These are phyloP conservation scores for Orchestes rusci DNA, from an alignment of 2,888 invertebrate genomes.

Conservation along the genomic window DNA sequence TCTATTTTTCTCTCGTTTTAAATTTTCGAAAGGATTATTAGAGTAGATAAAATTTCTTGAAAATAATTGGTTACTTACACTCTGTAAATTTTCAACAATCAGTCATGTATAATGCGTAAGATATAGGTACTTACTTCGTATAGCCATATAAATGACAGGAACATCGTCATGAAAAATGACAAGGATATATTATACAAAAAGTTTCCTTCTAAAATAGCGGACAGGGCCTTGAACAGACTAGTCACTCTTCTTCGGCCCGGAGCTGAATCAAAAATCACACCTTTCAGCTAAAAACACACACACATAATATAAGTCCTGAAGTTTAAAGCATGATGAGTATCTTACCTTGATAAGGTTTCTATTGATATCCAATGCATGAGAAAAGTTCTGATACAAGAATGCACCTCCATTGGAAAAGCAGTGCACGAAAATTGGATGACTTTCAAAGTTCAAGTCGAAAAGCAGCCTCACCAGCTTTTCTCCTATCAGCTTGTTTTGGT, in stretches of 20 bases:
- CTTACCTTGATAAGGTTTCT: slow-evolving; percentile 49
- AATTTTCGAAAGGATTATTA: slow-evolving; percentile 50
- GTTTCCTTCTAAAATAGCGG: slow-evolving; percentile 55
- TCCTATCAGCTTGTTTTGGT: slow-evolving; percentile 55
- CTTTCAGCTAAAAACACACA: slow-evolving; percentile 46
- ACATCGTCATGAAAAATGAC: slow-evolving; percentile 49
- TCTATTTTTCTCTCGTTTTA: slow-evolving; percentile 52
- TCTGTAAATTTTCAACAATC: background rate
- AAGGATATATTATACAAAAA: slow-evolving; percentile 50
- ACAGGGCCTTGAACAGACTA: slow-evolving; percentile 53
- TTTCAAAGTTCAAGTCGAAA: slow-evolving; percentile 58
- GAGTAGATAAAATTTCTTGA: slow-evolving; percentile 19
- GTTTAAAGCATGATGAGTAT: background rate
- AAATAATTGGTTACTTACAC: background rate
- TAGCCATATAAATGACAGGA: slow-evolving; percentile 54
- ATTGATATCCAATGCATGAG: too few species aligned
- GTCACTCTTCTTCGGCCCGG: slow-evolving; percentile 56
- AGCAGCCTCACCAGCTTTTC: slow-evolving; percentile 58
- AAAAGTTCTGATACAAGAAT: slow-evolving; percentile 62
- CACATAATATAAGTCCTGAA: background rate
- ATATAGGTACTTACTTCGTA: slow-evolving; percentile 47
- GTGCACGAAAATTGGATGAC: slow-evolving; percentile 66
- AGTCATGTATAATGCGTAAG: too few species aligned
- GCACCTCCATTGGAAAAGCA: slow-evolving; percentile 73
- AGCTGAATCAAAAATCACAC: slow-evolving; percentile 65